Conservation (phyloP, 2,113 vertebrate species). For the Halcyon malimbica region DNA sequence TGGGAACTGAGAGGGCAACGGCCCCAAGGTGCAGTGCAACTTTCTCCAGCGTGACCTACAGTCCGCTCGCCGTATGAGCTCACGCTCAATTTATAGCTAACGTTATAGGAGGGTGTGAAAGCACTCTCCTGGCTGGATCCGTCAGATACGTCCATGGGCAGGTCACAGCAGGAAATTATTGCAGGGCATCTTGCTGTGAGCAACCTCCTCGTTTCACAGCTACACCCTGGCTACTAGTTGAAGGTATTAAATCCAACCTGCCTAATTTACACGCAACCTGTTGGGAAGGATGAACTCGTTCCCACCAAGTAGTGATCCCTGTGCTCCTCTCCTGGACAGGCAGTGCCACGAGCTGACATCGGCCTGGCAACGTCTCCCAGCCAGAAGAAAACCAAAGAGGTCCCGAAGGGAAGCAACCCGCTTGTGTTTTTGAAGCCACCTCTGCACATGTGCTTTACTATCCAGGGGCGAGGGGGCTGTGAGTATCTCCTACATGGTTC, state of each 20-base stretch:
- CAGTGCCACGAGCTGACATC: rapidly evolving
- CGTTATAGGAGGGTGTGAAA: rapidly evolving
- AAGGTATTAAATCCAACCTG: not conserved
- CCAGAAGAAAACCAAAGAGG: not conserved
- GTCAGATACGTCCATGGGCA: not conserved
- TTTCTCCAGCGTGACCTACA: not conserved
- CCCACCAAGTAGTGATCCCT: rapidly evolving
- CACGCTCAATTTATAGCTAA: rapidly evolving
- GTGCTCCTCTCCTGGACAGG: not conserved
- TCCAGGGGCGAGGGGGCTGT: rapidly evolving
- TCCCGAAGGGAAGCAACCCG: not conserved
- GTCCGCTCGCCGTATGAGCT: not conserved
- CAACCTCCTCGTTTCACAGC: not conserved
- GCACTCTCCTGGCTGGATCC: not conserved
- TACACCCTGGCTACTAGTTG: not conserved
- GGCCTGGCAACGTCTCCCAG: rapidly evolving
- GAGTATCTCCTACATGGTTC: not conserved
- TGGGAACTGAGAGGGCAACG: not conserved
- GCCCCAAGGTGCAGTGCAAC: rapidly evolving
- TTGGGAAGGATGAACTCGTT: not conserved
- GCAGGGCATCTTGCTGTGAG: not conserved
- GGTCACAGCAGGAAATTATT: not conserved
- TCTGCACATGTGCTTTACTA: not conserved
- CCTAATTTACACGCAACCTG: rapidly evolving
- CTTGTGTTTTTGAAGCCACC: not conserved